Conservation (phyloP, 2,888 invertebrate genomes). For the Eupithecia insigniata region DNA sequence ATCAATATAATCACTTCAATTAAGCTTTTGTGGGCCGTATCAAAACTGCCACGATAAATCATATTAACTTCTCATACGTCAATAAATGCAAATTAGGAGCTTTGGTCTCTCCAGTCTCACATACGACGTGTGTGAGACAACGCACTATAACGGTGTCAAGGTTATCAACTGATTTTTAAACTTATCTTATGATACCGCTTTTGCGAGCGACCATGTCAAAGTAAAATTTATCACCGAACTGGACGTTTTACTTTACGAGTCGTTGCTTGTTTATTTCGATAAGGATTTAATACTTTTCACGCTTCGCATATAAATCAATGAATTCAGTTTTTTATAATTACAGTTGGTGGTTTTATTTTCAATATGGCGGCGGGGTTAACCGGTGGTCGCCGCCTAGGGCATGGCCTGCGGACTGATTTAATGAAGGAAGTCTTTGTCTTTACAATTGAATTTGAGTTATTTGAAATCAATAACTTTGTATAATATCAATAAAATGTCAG, state of each 20-base stretch:
- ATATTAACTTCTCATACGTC: slow-evolving; percentile 31
- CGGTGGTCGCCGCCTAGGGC: slow-evolving; percentile 25
- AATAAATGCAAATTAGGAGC: slow-evolving; percentile 42
- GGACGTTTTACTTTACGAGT: slow-evolving; percentile 1
- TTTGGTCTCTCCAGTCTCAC: slow-evolving; percentile 33
- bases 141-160: slow-evolving; percentile 73
- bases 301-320: slow-evolving; percentile 41
- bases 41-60: slow-evolving; percentile 22
- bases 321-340: slow-evolving; percentile 40
- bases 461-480: slow-evolving; percentile 19
- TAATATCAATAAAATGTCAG: slow-evolving; percentile 28
- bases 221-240: slow-evolving; percentile 13
- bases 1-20: slow-evolving; percentile 2
- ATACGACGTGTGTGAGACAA: slow-evolving; percentile 55
- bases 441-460: slow-evolving; percentile 38
- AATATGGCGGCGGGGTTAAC: slow-evolving; percentile 39
- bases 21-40: background rate
- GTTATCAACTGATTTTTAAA: slow-evolving; percentile 77
- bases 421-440: slow-evolving; percentile 39
- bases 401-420: slow-evolving; percentile 21
- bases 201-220: slow-evolving; percentile 40
- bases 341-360: slow-evolving; percentile 38
- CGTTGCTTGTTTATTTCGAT: slow-evolving; percentile 28
- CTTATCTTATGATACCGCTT: slow-evolving; percentile 52
- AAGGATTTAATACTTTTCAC: slow-evolving; percentile 34